Base-by-base conservation (phyloP, 1,140 invertebrate species). In the Polypedilum pembai region DNA sequence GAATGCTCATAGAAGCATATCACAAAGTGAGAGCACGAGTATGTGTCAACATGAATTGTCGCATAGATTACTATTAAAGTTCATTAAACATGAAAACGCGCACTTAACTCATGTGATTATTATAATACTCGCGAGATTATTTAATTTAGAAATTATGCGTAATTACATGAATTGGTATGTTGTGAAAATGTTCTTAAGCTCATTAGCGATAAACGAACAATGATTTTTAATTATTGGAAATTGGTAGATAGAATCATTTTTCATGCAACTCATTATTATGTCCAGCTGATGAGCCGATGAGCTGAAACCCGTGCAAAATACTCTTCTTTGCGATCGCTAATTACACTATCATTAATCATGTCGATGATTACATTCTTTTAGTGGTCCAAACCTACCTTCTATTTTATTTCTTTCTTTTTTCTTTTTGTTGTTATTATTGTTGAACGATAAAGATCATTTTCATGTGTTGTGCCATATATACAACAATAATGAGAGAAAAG, bases 261-360 rank as follows among this genome's bases (percentile, higher is more conserved):
- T 56, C 45, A 56, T 56, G 45, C 45, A 56, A 15, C n/a, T 56
- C 45, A 56, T 56, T 56, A 56, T 56, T 56, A 56, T 56, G 45
- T 56, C 45, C 10, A 15, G 15, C 12, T 56, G 45, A 56, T 56
- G 45, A 56, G 12, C 45, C n/a, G 45, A 56, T 56, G 45, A 56
- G n/a, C 24, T 33, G 45, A 56, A n/a, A 56, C 3, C 45, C 45
- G 45, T 56, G 45, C 12, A 56, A 56, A 56, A 33, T n/a, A 56
- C 45, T 45, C 41, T 56, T 12, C 45, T 15, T n/a, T n/a, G 10
- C 3, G n/a, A n/a, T 56, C 45, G n/a, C 45, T 56, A 56, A 56
- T 56, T 56, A 56, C 45, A 56, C 45, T 15, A 56, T 56, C 45
- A 56, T 56, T 56, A 56, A 56, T 56, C 45, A 56, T 56, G 24